Percentiles rank a stretch among this genome's conserved stretches.
These are phyloP conservation scores for Mellilla xanthometata DNA, from an alignment of 2,888 invertebrate species.

Conservation along the genomic window DNA sequence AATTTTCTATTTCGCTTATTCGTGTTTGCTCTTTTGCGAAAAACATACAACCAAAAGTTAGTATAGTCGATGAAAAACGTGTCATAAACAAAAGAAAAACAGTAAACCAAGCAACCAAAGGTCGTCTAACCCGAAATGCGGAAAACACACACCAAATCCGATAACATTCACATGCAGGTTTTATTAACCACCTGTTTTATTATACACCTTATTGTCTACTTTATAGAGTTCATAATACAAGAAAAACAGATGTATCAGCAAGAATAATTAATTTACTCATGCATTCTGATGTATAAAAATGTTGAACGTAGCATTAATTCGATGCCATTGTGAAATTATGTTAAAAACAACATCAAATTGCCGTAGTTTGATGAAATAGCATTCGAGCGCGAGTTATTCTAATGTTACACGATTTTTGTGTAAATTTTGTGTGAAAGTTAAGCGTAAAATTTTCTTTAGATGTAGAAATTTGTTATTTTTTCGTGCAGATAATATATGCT, in stretches of 20 bases:
- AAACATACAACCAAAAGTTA: no score
- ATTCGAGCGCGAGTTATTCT: slow-evolving; percentile 3
- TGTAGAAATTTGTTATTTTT: no score
- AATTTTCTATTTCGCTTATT: no score
- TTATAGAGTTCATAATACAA: not conserved
- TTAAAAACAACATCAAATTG: slow-evolving; percentile 7
- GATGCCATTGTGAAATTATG: slow-evolving; percentile 14
- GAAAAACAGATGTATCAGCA: not conserved
- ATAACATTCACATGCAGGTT: slow-evolving; percentile 5
- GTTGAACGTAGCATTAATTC: not conserved
- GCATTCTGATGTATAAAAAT: slow-evolving; percentile 3
- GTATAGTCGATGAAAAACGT: no score
- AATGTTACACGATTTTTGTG: not conserved
- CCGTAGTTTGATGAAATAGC: slow-evolving; percentile 6
- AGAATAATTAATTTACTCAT: slow-evolving; percentile 7
- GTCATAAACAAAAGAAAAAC: not conserved
- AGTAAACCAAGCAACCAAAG: slow-evolving; percentile 2
- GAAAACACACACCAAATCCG: slow-evolving; percentile 8
- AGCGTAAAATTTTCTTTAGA: no score
- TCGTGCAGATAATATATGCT: no score
- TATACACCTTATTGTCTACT: not conserved
- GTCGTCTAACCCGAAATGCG: slow-evolving; percentile 10
- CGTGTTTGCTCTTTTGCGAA: no score
- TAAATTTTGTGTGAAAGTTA: not conserved
- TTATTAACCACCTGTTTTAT: not conserved